Base-by-base conservation (phyloP, 2,113 vertebrate species). In the Nyctibius bracteatus region DNA sequence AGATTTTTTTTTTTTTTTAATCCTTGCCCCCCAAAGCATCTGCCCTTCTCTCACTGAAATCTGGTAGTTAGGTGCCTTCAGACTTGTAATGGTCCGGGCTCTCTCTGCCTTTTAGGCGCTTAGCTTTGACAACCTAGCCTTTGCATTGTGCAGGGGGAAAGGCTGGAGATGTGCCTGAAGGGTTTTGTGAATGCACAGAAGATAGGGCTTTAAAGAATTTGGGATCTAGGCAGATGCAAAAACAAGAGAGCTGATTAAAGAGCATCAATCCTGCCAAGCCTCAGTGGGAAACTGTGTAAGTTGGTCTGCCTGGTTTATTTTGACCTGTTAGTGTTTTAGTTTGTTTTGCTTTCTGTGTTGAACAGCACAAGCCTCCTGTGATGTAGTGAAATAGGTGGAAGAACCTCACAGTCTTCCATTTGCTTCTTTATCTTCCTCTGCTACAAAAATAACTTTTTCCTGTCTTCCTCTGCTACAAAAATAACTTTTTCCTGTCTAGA, bases 11-110 rank as follows among this genome's bases (percentile, higher is more conserved):
- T 12, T 51, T 51, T 30, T 31, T 43, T 25, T 15, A 10, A 17
- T 27, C 6, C 31, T 8, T 7, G 2, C 8, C 4, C 14, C 1
- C 2, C 14, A 12, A 35, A 59, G 23, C 52, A 22, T 22, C 49
- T 80, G 31, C 19, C 19, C 17, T 43, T 66, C 14, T 87, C 23
- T 43, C 25, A 15, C 16, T 65, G 22, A 61, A 80, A 30, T 41
- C 49, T 65, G n/a, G 44, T 28, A 47, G 39, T 11, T 65, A 44
- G 17, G 11, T 86, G 39, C 17, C 28, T 62, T 86, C 58, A 59
- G 30, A 62, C 14, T 5, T 52, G 75, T 61, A 55, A 25, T 44
- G 13, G 7, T 44, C 28, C 0, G 0, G 41, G 24, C 30, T 67
- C 25, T 43, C 35, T n/a, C 24, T 66, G 57, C 41, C 51, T 77